These are phyloP conservation scores for Sparidentex hasta DNA, from an alignment of 2,797 vertebrate genomes.

Conservation along the genomic window DNA sequence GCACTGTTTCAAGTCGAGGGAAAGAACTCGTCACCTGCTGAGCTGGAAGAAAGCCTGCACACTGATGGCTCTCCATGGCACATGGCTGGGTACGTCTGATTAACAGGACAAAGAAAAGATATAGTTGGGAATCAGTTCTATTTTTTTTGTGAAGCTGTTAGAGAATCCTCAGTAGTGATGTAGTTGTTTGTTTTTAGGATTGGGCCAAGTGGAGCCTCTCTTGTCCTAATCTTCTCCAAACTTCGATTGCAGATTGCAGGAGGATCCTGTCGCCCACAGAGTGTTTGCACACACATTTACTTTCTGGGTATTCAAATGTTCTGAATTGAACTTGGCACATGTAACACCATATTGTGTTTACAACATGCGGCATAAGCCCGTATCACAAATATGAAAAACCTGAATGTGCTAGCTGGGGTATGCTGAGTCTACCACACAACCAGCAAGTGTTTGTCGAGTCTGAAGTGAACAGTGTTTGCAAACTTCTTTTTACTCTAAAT, in stretches of 20 bases:
- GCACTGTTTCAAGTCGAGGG: neutral
- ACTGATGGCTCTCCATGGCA: constrained; percentile 11
- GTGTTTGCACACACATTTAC: constrained; percentile 42
- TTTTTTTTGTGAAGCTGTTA: constrained; percentile 30
- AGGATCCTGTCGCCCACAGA: constrained; percentile 9
- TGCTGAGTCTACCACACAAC: neutral
- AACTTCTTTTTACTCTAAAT: neutral
- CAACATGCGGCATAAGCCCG: constrained; percentile 20
- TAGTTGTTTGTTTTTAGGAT: constrained; percentile 46
- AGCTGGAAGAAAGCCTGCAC: constrained; percentile 25
- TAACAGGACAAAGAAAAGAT: constrained; percentile 24
- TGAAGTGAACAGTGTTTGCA: neutral
- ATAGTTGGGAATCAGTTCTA: constrained; percentile 8
- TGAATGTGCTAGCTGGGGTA: constrained; percentile 7
- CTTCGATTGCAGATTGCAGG: constrained; percentile 30
- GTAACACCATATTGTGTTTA: constrained; percentile 43
- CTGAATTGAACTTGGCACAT: constrained; percentile 38
- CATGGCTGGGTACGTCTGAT: constrained; percentile 14
- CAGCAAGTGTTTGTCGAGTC: constrained; percentile 6
- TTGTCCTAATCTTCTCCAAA: constrained; percentile 50
- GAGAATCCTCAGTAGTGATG: constrained; percentile 23
- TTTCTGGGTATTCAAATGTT: constrained; percentile 33
- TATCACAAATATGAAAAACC: constrained; percentile 29
- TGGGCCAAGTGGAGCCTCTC: constrained; percentile 28
- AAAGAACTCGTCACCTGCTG: constrained; percentile 14